A percentile compares a stretch with the other conserved stretches of the same genome.
Evolutionary conservation across 2,888 invertebrate genomes (phyloP).

Genomic region (Cremastobaeus sp.): DNA sequence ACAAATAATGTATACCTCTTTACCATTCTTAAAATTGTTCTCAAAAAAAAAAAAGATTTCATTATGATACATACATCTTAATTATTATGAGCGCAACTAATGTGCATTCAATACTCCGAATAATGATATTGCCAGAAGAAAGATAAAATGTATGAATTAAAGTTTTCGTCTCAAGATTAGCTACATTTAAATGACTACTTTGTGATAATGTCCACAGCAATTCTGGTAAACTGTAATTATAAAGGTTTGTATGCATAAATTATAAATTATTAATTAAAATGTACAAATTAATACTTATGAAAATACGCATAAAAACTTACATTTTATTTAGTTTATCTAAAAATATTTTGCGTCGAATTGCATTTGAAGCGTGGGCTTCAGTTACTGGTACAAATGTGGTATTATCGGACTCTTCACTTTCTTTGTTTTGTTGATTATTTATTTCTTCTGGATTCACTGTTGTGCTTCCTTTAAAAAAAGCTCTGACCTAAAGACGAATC

Average conservation of each 20-base stretch:
- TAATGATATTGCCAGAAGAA: slow-evolving; percentile 85
- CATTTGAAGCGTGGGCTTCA: slow-evolving; percentile 84
- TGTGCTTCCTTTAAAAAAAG: slow-evolving; percentile 82
- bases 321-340: slow-evolving; percentile 81
- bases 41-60: neutral
- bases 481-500: slow-evolving; percentile 78
- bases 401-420: slow-evolving; percentile 65
- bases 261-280: neutral
- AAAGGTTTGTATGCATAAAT: neutral
- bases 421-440: too few relatives aligned
- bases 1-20: slow-evolving; percentile 19
- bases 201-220: slow-evolving; percentile 79
- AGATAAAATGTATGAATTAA: slow-evolving; percentile 84
- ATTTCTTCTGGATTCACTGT: slow-evolving; percentile 71
- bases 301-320: slow-evolving; percentile 49
- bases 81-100: slow-evolving; percentile 85
- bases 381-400: slow-evolving; percentile 82
- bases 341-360: slow-evolving; percentile 84
- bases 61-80: slow-evolving; percentile 80
- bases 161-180: slow-evolving; percentile 65
- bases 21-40: neutral
- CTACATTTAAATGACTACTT: slow-evolving; percentile 64
- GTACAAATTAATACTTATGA: neutral
- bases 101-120: slow-evolving; percentile 86
- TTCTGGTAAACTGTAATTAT: slow-evolving; percentile 79